These are phyloP conservation scores for Malthinus flaveolus DNA, from an alignment of 2,888 invertebrate genomes.

Conservation along the genomic window DNA sequence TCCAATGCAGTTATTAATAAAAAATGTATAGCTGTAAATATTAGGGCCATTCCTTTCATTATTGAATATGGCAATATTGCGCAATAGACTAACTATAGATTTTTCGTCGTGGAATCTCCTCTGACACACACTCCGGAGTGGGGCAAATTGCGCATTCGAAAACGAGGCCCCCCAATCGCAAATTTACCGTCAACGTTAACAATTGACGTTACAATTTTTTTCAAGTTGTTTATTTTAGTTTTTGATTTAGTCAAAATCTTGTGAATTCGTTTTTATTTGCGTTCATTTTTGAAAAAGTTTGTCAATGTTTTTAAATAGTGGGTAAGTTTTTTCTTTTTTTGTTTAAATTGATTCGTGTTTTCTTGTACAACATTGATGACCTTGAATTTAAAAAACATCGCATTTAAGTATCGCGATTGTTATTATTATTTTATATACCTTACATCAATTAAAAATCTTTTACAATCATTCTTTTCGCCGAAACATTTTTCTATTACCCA, in stretches of 20 bases:
- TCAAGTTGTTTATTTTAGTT: background rate
- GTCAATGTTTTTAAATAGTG: too few relatives aligned
- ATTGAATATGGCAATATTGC: conserved; percentile 31
- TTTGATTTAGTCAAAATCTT: background rate
- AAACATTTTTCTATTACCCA: too few relatives aligned
- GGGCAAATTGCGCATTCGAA: conserved; percentile 54
- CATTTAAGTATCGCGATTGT: background rate
- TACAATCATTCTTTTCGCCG: too few relatives aligned
- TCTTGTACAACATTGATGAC: background rate
- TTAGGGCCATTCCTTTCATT: conserved; percentile 10
- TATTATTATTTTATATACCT: background rate
- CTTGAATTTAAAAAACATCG: conserved; percentile 1
- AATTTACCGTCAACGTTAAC: conserved; percentile 30
- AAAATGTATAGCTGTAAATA: background rate
- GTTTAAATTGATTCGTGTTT: background rate
- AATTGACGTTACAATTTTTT: background rate
- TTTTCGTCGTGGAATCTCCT: conserved; percentile 34
- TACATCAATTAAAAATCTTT: too few relatives aligned
- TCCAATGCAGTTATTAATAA: background rate
- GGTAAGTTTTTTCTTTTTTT: too few relatives aligned
- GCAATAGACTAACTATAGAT: conserved; percentile 36
- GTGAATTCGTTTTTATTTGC: background rate
- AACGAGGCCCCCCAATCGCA: conserved; percentile 37
- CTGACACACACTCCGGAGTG: conserved; percentile 35
- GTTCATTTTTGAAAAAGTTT: too few relatives aligned